A percentile compares a stretch with the other conserved stretches of the same genome.
These are phyloP conservation scores for Polyploca ridens DNA, from an alignment of 2,888 invertebrate species.

Conservation along the genomic window DNA sequence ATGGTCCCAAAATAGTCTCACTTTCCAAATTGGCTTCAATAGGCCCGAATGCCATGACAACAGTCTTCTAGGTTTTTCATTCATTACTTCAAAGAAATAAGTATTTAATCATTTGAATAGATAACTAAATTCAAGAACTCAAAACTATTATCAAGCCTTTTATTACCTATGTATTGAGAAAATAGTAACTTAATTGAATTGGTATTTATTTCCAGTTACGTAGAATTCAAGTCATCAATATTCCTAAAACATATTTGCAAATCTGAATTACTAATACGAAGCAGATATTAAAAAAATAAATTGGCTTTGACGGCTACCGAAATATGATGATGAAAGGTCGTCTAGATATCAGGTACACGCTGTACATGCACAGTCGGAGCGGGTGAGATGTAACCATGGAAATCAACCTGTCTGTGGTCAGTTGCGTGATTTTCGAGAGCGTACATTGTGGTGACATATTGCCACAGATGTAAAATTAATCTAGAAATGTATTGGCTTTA, in stretches of 20 bases:
- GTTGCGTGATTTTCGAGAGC: constrained; percentile 64
- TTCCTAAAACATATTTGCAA: background rate
- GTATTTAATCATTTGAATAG: background rate
- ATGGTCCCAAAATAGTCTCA: background rate
- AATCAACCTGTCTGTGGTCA: constrained; percentile 65
- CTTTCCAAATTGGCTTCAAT: constrained; percentile 12
- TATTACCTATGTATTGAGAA: background rate
- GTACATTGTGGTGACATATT: constrained; percentile 55
- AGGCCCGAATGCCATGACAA: background rate
- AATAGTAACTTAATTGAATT: background rate
- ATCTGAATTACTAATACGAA: background rate
- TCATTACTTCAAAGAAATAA: background rate
- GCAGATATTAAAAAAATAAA: constrained; percentile 17
- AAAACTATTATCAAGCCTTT: background rate
- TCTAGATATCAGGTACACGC: constrained; percentile 29
- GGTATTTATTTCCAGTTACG: background rate
- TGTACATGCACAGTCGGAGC: constrained; percentile 37
- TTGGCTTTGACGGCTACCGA: constrained; percentile 22
- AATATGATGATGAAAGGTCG: constrained; percentile 42
- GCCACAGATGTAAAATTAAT: constrained; percentile 39
- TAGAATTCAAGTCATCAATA: background rate
- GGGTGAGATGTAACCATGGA: constrained; percentile 61
- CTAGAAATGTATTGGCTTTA: background rate
- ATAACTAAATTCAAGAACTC: background rate
- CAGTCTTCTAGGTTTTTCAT: background rate